These are phyloP conservation scores for Colostygia pectinataria DNA, from an alignment of 2,888 invertebrate species.

Conservation along the genomic window DNA sequence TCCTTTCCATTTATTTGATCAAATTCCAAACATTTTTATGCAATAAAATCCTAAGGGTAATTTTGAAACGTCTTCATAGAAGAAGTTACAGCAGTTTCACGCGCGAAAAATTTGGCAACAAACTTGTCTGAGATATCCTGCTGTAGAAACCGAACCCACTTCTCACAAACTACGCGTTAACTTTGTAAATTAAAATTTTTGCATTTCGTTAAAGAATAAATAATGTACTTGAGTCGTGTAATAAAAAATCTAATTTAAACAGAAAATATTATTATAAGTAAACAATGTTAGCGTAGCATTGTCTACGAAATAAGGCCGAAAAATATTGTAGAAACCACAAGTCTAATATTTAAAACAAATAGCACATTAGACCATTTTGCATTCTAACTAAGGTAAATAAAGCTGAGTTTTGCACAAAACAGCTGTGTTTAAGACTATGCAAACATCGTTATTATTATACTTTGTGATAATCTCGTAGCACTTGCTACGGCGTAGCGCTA, in stretches of 20 bases:
- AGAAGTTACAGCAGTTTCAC: too few species aligned
- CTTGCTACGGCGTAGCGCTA: constrained; percentile 24
- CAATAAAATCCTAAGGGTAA: too few species aligned
- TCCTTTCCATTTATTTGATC: too few species aligned
- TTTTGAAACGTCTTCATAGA: too few species aligned
- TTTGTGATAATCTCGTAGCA: constrained; percentile 18
- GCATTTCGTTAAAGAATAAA: too few species aligned
- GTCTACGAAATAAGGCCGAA: not conserved
- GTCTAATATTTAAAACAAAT: not conserved
- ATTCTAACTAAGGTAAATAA: not conserved
- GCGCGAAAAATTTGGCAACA: too few species aligned
- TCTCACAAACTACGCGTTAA: too few species aligned
- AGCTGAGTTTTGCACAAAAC: not conserved
- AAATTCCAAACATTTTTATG: too few species aligned
- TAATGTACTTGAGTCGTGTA: not conserved
- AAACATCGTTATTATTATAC: not conserved
- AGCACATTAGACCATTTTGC: not conserved
- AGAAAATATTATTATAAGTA: not conserved
- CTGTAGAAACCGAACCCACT: too few species aligned
- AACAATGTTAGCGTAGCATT: not conserved
- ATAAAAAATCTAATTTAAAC: not conserved
- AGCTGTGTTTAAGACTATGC: not conserved
- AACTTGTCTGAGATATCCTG: too few species aligned
- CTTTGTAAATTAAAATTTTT: too few species aligned
- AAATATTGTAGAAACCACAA: not conserved